phyloP scores from a whole-genome alignment of 2,113 vertebrate species.

The Xyrauchen texanus region DNA sequence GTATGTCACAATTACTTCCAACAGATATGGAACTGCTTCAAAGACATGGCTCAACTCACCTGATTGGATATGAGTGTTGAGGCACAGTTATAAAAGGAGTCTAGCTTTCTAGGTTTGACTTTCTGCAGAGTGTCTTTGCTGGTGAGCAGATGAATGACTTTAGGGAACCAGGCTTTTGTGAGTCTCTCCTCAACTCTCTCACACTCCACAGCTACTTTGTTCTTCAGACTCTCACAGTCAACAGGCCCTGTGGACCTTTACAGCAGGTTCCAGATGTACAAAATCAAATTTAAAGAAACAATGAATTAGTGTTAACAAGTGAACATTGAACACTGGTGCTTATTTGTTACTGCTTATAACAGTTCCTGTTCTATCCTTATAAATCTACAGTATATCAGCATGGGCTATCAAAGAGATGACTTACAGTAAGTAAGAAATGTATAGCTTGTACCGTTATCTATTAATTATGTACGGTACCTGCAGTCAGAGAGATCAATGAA shows the following conservation, averaged over 20 bases:
- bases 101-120: slow-evolving; percentile 76
- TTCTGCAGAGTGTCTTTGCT: slow-evolving; percentile 70
- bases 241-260: slow-evolving; percentile 64
- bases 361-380: not conserved
- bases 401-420: not conserved
- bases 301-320: not conserved
- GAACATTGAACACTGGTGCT: not conserved
- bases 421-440: no score
- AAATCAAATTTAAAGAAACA: no score
- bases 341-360: no score
- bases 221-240: slow-evolving; percentile 78
- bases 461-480: slow-evolving; percentile 72
- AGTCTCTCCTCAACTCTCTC: slow-evolving; percentile 81
- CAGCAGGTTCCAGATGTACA: not conserved
- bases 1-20: no score
- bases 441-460: no score
- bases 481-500: slow-evolving; percentile 80
- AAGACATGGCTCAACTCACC: slow-evolving; percentile 67
- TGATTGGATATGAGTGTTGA: slow-evolving; percentile 89
- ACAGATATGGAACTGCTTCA: no score
- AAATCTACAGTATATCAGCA: not conserved
- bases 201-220: slow-evolving; percentile 79
- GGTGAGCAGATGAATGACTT: slow-evolving; percentile 79
- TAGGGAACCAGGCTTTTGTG: slow-evolving; percentile 87
- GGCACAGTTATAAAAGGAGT: slow-evolving; percentile 84